Conservation (phyloP, 2,797 vertebrate genomes). For the Xiphorhynchus erythropygius region DNA sequence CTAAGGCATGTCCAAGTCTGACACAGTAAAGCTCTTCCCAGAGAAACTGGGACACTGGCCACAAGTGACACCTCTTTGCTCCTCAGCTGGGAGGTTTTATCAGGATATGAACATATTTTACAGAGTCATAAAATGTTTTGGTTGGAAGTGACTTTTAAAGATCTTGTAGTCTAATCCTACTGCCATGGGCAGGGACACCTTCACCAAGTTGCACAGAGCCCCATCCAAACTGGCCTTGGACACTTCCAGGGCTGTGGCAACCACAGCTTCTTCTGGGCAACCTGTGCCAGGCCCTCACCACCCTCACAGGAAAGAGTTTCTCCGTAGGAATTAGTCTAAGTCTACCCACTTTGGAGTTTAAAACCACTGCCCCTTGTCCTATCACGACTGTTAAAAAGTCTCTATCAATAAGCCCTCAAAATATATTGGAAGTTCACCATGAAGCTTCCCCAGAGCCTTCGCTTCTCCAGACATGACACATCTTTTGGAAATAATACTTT, state of each 20-base stretch:
- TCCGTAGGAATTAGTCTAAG: background rate
- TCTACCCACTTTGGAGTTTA: background rate
- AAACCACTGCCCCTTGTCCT: background rate
- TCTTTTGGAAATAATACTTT: background rate
- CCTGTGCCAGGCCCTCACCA: background rate
- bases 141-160: background rate
- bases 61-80: background rate
- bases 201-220: background rate
- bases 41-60: background rate
- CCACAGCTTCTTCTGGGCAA: background rate
- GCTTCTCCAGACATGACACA: background rate
- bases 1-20: too few species aligned
- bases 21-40: rapidly evolving
- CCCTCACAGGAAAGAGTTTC: background rate
- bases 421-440: background rate
- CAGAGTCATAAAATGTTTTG: rapidly evolving
- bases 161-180: background rate
- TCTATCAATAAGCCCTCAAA: background rate
- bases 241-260: background rate
- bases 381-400: background rate
- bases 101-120: background rate
- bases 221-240: background rate
- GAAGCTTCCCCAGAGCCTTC: background rate
- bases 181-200: background rate
- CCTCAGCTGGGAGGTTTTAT: background rate